Evolutionary conservation across 2,113 vertebrate species (phyloP).

Genomic region (Peromyscus californicus): DNA sequence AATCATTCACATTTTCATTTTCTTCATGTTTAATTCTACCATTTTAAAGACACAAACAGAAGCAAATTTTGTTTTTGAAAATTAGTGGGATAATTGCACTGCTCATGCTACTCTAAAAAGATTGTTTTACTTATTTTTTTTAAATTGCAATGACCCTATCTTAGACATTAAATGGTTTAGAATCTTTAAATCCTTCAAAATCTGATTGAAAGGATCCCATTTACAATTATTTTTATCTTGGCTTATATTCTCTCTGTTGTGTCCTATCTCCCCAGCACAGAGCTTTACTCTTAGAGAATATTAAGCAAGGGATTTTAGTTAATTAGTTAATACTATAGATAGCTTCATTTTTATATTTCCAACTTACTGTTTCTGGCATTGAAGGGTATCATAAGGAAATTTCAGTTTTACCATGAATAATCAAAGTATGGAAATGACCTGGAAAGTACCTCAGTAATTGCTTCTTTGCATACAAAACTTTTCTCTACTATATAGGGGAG

Average conservation of each 20-base stretch:
- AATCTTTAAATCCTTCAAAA: conserved; percentile 82
- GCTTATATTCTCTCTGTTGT: conserved; percentile 83
- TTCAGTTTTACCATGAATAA: conserved; percentile 62
- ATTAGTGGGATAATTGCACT: conserved; percentile 83
- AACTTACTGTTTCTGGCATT: conserved; percentile 68
- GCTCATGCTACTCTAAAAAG: conserved; percentile 77
- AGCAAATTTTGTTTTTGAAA: conserved; percentile 75
- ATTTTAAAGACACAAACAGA: conserved; percentile 83
- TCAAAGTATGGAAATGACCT: conserved; percentile 65
- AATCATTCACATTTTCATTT: conserved; percentile 80
- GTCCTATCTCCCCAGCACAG: conserved; percentile 81
- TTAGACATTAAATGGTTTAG: conserved; percentile 85
- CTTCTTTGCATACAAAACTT: conserved; percentile 1
- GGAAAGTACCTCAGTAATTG: conserved; percentile 39
- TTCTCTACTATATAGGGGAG: neutral
- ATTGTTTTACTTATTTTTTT: conserved; percentile 16
- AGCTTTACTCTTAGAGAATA: conserved; percentile 84
- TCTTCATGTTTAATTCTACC: conserved; percentile 83
- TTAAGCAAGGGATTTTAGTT: conserved; percentile 86
- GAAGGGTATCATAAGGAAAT: conserved; percentile 66
- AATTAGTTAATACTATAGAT: conserved; percentile 85
- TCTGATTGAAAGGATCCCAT: conserved; percentile 84
- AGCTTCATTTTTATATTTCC: conserved; percentile 84
- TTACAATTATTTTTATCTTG: conserved; percentile 86
- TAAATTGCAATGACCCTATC: conserved; percentile 72